Base-by-base conservation (phyloP, 2,888 invertebrate genomes). In the Poecilobothrus nobilitatus region DNA sequence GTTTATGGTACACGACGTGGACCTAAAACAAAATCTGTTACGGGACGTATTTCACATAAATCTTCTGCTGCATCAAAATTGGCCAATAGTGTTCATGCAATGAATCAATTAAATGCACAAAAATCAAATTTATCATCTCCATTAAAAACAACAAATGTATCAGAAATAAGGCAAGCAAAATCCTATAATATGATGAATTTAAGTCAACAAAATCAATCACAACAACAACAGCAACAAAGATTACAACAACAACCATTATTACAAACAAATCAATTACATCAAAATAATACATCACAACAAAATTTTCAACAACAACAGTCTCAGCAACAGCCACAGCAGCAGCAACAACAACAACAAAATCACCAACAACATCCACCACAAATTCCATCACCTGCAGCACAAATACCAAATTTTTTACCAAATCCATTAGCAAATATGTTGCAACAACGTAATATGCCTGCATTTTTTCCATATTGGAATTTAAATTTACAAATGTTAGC, bases 1-100 rank as follows among this genome's bases (percentile, higher is more conserved):
- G 91, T 95, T 0, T 94, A 95, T 76, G 95, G 95, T 41, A 94
- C 93, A 0, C 85, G 94, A 5, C 86, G 95, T 1, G 95, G 95
- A 0, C 95, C 95, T 0, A 92, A 93, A 75, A 87, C 86, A 71
- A 86, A 81, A 72, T 70, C 73, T 1, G 70, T 67, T 1, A 74
- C 75, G 0, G 71, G 72, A 0, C 12, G 53, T 18, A 18, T 53
- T 18, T 64, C 73, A 1, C 71, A 71, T 80, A 71, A 72, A 74
- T 61, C 71, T 69, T 61, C 71, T 69, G 20, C 18, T 62, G n/a
- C 21, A 65, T 37, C 37, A 37, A 65, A 65, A 34, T 21, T 34
- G 37, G 53, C 64, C n/a, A 34, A 22, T 7, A 27, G 63, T 18
- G 22, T 63, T 53, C 53, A 53, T 27, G 12, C 63, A 27, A 63